These are phyloP conservation scores for Odobenus rosmarus DNA, from an alignment of 2,113 vertebrate genomes.

Conservation along the genomic window DNA sequence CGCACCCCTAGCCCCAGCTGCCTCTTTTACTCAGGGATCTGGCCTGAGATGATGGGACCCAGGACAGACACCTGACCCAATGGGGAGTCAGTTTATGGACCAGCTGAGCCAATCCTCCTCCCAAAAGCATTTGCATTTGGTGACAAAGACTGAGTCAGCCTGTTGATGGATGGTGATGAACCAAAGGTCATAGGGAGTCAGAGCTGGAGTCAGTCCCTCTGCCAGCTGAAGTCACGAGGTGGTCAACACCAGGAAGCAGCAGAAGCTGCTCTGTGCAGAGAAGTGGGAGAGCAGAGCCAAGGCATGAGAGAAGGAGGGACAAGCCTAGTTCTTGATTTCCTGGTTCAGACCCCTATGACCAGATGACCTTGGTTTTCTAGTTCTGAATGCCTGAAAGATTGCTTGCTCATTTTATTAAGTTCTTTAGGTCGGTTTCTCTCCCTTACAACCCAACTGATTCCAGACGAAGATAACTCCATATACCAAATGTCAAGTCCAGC, in stretches of 20 bases:
- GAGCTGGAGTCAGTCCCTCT: neutral
- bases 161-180: neutral
- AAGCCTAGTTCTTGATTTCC: neutral
- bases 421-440: neutral
- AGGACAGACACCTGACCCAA: neutral
- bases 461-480: neutral
- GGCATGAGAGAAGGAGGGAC: neutral
- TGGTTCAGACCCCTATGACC: neutral
- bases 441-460: neutral
- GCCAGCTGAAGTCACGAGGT: neutral
- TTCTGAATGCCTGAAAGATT: neutral
- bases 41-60: neutral
- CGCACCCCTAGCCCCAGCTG: neutral
- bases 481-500: neutral
- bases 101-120: neutral
- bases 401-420: neutral
- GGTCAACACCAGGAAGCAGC: neutral
- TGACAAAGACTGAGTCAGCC: neutral
- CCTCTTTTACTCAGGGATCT: slow-evolving; percentile 1
- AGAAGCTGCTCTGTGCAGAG: neutral
- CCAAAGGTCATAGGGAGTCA: neutral
- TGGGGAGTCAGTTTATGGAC: neutral
- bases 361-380: neutral
- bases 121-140: neutral
- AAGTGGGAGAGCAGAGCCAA: neutral